phyloP scores from a whole-genome alignment of 2,113 vertebrate genomes.

The Peucedramus taeniatus region DNA sequence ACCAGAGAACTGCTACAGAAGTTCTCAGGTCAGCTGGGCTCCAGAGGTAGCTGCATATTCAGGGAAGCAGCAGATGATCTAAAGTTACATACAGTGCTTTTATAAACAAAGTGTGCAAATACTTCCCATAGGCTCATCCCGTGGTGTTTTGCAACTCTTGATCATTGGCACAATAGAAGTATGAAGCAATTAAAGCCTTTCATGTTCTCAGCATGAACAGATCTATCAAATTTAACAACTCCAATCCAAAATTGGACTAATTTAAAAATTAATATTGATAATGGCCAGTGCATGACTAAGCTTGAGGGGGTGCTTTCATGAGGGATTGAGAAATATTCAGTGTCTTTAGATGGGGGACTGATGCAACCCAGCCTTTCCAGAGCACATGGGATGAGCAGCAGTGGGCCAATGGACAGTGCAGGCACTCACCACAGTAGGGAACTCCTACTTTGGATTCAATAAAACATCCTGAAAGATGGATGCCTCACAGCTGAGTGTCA shows the following conservation, averaged over 20 bases:
- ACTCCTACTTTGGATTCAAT: not conserved
- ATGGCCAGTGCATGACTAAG: slow-evolving; percentile 34
- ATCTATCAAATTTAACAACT: slow-evolving; percentile 24
- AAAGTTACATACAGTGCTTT: not conserved
- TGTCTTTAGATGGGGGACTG: not conserved
- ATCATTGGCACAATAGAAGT: slow-evolving; percentile 10
- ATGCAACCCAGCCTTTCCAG: not conserved
- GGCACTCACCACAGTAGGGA: not conserved
- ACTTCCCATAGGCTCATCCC: not conserved
- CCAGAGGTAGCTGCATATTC: not conserved
- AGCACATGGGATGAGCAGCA: not conserved
- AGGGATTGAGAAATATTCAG: not conserved
- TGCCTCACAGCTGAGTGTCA: not conserved
- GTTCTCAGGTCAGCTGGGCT: not conserved
- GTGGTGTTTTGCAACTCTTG: not conserved
- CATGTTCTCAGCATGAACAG: not conserved
- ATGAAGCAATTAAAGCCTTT: slow-evolving; percentile 14
- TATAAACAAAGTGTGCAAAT: not conserved
- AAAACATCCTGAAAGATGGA: not conserved
- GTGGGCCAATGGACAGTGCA: not conserved
- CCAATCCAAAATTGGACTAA: not conserved
- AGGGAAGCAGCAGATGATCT: not conserved
- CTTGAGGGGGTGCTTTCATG: slow-evolving; percentile 6
- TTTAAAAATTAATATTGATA: slow-evolving; percentile 30
- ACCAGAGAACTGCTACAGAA: not conserved